Evolutionary conservation across 2,888 invertebrate species (phyloP), one percentile per base, ranked within the genome.

Genomic region (Drosophila birchii): DNA sequence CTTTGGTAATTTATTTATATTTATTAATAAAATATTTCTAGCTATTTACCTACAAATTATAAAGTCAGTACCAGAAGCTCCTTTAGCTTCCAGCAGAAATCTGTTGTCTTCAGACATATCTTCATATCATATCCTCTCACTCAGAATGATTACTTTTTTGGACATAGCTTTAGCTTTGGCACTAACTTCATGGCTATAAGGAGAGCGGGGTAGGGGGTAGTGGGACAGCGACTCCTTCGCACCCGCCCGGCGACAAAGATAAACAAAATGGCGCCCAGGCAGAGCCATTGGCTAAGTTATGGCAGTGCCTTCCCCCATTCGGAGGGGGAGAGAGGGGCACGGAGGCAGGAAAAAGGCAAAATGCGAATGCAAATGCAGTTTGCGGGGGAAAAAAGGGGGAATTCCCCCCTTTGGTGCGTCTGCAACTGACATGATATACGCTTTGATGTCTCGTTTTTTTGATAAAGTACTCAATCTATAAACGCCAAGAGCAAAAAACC

Each of bases 381-480:
- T 9, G 9, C 7, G 7, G 18, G 18, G 5, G 6, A 0, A 20
- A 45, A 14, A 45, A 43, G 8, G 18, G 41, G 49, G 64, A 26
- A 49, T 20, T 34, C 45, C 47, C 51, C 67, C 67, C 51, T 36
- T 53, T 53, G 51, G 51, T 62, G 68, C 77, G 76, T 85, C 80
- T 83, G 83, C 73, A 81, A 71, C 83, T 87, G 83, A 87, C 83
- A 83, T 83, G 83, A 83, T 83, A 83, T 83, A 83, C 88, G 88
- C 88, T 88, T 83, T 83, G 83, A 83, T 83, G 83, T 83, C 83
- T 83, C 83, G 87, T 85, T 83, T 83, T 88, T 86, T 86, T 86
- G 81, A 88, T 86, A 86, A 85, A 85, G 85, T 87, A 85, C 85
- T 85, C 87, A 85, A 85, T 87, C 88, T 88, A 88, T 88, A 84